These are phyloP conservation scores for Grus americana DNA, from an alignment of 2,113 vertebrate genomes.

Conservation along the genomic window DNA sequence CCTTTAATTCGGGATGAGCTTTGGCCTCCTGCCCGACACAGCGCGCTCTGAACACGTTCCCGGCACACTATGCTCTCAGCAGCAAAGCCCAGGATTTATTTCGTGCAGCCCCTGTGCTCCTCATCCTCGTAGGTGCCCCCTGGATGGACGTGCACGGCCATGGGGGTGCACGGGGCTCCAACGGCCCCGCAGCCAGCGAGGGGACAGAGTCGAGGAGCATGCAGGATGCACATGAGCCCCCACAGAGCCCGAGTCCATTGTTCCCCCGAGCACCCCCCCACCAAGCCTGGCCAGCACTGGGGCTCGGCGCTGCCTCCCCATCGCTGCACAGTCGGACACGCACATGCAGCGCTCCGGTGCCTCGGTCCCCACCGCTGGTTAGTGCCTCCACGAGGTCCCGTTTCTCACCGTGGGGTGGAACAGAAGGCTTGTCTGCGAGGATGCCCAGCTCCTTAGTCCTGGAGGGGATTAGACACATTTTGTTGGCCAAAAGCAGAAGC, in stretches of 20 bases:
- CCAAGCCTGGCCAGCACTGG: not conserved
- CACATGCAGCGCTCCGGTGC: no score
- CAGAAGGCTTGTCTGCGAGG: not conserved
- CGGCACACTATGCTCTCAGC: no score
- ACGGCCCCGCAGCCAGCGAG: not conserved
- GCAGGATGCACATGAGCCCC: rapidly evolving
- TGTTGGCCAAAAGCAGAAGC: not conserved
- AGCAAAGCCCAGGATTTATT: not conserved
- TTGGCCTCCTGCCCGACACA: not conserved
- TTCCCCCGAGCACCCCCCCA: not conserved
- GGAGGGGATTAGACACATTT: not conserved
- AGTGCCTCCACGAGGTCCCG: not conserved
- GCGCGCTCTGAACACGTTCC: not conserved
- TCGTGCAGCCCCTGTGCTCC: not conserved
- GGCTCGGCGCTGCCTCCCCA: not conserved
- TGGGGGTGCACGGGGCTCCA: rapidly evolving
- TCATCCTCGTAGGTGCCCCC: not conserved
- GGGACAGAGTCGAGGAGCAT: rapidly evolving
- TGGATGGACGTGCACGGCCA: rapidly evolving
- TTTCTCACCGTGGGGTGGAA: not conserved
- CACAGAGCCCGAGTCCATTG: not conserved
- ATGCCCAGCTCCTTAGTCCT: not conserved
- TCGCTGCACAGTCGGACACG: rapidly evolving
- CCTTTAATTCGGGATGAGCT: not conserved
- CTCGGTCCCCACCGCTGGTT: not conserved